Evolutionary conservation across 2,888 invertebrate species (phyloP).

Genomic region (Sialis fuliginosa): DNA sequence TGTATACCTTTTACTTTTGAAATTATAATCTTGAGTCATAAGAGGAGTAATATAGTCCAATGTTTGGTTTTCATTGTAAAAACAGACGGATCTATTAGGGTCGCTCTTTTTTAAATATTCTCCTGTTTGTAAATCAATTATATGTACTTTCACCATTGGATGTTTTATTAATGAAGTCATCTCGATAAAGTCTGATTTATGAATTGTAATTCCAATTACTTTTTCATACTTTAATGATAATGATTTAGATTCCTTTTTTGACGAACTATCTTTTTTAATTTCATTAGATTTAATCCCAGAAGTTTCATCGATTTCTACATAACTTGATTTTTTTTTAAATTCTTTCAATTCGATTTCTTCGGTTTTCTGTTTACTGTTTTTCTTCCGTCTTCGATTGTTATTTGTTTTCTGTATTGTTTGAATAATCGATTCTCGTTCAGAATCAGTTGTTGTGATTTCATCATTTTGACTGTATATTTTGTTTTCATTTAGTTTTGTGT

Average conservation of each 20-base stretch:
- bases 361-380: too few species aligned
- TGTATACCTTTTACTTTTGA: constrained; percentile 32
- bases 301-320: too few species aligned
- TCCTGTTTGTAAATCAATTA: constrained; percentile 36
- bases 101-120: constrained; percentile 30
- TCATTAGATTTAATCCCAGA: too few species aligned
- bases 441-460: too few species aligned
- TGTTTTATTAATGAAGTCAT: constrained; percentile 37
- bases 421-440: too few species aligned
- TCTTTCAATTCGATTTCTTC: too few species aligned
- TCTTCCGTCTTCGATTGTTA: too few species aligned
- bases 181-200: constrained; percentile 37
- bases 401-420: too few species aligned
- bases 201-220: constrained; percentile 32
- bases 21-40: constrained; percentile 40
- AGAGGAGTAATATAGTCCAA: constrained; percentile 34
- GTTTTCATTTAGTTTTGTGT: constrained; percentile 1
- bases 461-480: too few species aligned
- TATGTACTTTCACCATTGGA: constrained; percentile 42
- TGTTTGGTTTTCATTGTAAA: constrained; percentile 25
- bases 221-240: constrained; percentile 15
- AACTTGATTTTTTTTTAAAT: too few species aligned
- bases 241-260: constrained; percentile 1
- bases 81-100: constrained; percentile 26
- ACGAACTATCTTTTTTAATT: neutral